A percentile compares a stretch with the other conserved stretches of the same genome.
Evolutionary conservation across 1,140 invertebrate species (phyloP).

Genomic region (Caerostris darwini): DNA sequence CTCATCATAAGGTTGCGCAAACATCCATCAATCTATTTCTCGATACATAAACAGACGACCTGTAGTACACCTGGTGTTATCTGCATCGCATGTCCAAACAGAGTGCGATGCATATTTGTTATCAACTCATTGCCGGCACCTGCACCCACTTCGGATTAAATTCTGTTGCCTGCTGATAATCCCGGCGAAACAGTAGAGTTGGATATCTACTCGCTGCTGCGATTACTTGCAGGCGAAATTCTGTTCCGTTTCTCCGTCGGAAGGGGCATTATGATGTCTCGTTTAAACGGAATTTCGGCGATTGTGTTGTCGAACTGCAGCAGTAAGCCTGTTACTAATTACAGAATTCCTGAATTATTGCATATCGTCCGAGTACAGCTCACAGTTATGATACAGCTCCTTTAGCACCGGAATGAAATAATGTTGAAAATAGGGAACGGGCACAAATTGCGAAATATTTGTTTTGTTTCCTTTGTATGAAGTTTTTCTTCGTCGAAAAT

Average conservation of each 20-base stretch:
- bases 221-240: too few relatives aligned
- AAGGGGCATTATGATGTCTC: constrained; percentile 3
- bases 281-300: constrained; percentile 28
- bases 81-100: not conserved
- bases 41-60: too few relatives aligned
- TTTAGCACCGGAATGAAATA: not conserved
- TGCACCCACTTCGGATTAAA: constrained; percentile 20
- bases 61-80: not conserved
- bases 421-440: not conserved
- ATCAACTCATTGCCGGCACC: not conserved
- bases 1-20: too few relatives aligned
- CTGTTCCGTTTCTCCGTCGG: not conserved
- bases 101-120: not conserved
- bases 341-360: constrained; percentile 21
- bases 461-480: too few relatives aligned
- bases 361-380: not conserved
- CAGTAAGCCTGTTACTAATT: constrained; percentile 23
- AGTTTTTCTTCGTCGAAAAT: too few relatives aligned
- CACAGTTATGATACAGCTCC: not conserved
- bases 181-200: not conserved
- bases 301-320: constrained; percentile 35
- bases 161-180: not conserved
- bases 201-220: not conserved
- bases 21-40: too few relatives aligned
- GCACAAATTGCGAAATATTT: not conserved